These are phyloP conservation scores for Ganaspis sp. DNA, from an alignment of 1,140 invertebrate genomes.

Conservation along the genomic window DNA sequence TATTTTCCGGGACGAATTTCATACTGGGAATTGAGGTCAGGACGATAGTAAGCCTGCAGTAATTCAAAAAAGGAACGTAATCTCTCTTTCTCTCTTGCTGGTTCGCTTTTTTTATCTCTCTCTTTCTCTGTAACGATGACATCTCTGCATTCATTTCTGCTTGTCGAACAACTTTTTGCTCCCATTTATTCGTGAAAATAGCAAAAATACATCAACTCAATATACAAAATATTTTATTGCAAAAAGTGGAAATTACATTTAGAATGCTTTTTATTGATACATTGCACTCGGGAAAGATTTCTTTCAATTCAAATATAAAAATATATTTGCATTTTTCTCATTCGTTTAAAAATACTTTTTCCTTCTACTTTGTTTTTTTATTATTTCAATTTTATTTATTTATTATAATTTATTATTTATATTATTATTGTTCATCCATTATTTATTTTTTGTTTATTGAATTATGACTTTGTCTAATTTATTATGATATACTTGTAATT, in stretches of 20 bases:
- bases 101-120: background rate
- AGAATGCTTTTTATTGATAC: background rate
- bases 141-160: background rate
- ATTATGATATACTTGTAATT: too few species aligned
- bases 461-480: too few species aligned
- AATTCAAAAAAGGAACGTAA: slow-evolving; percentile 9
- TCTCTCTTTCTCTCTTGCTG: too few species aligned
- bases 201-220: background rate
- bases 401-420: too few species aligned
- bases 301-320: too few species aligned
- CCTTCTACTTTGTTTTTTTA: too few species aligned
- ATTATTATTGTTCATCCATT: too few species aligned
- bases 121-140: background rate
- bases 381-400: too few species aligned
- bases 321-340: background rate
- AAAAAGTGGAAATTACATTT: background rate
- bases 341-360: too few species aligned
- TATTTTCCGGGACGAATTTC: background rate
- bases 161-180: slow-evolving; percentile 13
- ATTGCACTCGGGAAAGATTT: background rate
- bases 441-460: too few species aligned
- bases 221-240: background rate
- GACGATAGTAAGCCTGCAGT: slow-evolving; percentile 8
- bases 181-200: slow-evolving; percentile 1
- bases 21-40: slow-evolving; percentile 2